Conservation (phyloP, 2,113 vertebrate genomes). For the Enhydra lutris region DNA sequence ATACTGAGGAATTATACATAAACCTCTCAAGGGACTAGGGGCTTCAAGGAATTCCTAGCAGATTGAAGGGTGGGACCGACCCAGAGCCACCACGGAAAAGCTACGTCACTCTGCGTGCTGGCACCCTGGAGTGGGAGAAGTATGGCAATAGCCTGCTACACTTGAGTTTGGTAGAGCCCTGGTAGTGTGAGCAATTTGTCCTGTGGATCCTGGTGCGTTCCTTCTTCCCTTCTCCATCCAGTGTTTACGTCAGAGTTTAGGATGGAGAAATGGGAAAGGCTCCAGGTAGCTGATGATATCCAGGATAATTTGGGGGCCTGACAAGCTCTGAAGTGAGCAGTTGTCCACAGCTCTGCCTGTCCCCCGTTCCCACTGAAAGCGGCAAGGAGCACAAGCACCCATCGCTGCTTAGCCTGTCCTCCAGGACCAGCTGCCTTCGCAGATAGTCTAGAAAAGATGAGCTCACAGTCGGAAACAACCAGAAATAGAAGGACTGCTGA, state of each 20-base stretch:
- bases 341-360: background rate
- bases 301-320: background rate
- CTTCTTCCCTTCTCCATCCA: background rate
- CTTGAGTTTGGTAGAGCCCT: too few species aligned
- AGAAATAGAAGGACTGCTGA: background rate
- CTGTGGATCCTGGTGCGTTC: background rate
- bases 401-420: background rate
- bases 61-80: background rate
- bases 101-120: accelerated
- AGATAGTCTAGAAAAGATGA: background rate
- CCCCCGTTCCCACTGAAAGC: background rate
- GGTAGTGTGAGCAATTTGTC: background rate
- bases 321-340: background rate
- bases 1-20: background rate
- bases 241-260: background rate
- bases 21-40: background rate
- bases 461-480: background rate
- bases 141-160: accelerated
- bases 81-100: accelerated
- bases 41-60: background rate
- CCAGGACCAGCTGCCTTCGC: background rate
- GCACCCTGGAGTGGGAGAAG: accelerated
- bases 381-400: background rate
- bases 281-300: background rate
- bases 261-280: background rate